These are phyloP conservation scores for Atta colombica DNA, from an alignment of 1,140 invertebrate genomes.

Conservation along the genomic window DNA sequence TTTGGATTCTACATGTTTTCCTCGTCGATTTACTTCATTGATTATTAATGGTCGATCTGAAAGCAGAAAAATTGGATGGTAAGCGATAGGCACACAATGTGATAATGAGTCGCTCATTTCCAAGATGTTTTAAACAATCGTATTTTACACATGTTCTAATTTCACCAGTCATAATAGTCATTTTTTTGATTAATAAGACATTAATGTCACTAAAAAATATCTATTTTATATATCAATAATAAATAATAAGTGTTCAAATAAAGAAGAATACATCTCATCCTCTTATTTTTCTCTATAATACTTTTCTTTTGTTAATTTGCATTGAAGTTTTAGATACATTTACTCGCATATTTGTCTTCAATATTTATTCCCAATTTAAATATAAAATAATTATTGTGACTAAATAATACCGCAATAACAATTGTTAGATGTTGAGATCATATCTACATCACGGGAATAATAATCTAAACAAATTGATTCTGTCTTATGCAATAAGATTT, in stretches of 20 bases:
- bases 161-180: background rate
- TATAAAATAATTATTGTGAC: background rate
- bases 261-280: background rate
- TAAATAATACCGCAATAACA: background rate
- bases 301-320: background rate
- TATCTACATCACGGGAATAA: background rate
- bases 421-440: background rate
- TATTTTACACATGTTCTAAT: background rate
- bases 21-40: conserved; percentile 57
- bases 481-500: conserved; percentile 30
- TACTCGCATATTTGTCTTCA: background rate
- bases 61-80: conserved; percentile 50
- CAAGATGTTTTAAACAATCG: background rate
- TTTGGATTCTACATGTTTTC: conserved; percentile 70
- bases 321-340: background rate
- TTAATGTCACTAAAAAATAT: background rate
- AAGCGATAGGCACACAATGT: too few species aligned
- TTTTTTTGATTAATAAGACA: background rate
- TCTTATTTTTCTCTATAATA: background rate
- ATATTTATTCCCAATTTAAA: background rate
- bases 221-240: background rate
- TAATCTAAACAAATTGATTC: conserved; percentile 26
- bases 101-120: background rate
- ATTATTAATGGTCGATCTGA: conserved; percentile 63
- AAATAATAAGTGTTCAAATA: background rate